Percentiles rank a stretch among this genome's conserved stretches.
Evolutionary conservation across 2,797 vertebrate species (phyloP).

Genomic region (Rhinatrema bivittatum): DNA sequence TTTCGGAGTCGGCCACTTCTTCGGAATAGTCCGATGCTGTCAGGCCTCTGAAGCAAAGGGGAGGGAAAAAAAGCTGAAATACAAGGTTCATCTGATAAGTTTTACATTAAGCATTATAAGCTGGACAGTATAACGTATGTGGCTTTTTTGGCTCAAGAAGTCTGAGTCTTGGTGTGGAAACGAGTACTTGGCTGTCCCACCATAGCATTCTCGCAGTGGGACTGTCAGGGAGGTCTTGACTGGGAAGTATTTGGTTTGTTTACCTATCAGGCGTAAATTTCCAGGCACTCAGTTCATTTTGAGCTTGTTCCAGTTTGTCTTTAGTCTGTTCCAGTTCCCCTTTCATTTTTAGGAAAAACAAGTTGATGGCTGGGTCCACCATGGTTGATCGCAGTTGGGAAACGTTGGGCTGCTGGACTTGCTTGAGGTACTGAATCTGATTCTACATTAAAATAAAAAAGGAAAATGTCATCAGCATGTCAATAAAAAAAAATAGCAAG

Average conservation of each 20-base stretch:
- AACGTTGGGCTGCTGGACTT: constrained; percentile 97
- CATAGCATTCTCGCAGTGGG: constrained; percentile 97
- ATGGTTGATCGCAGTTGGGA: constrained; percentile 97
- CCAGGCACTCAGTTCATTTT: constrained; percentile 99
- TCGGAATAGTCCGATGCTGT: constrained; percentile 95
- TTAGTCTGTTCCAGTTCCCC: constrained; percentile 99
- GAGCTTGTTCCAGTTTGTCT: constrained; percentile 99
- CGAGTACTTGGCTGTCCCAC: constrained; percentile 93
- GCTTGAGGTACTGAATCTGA: constrained; percentile 99
- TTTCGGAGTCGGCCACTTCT: constrained; percentile 88
- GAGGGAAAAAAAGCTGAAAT: constrained; percentile 87
- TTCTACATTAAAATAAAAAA: constrained; percentile 71
- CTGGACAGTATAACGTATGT: constrained; percentile 85
- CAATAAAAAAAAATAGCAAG: no score
- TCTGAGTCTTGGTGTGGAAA: constrained; percentile 98
- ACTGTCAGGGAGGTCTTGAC: constrained; percentile 97
- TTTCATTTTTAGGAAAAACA: constrained; percentile 99
- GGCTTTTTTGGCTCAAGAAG: constrained; percentile 91
- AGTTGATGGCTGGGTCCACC: constrained; percentile 99
- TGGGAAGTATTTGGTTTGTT: constrained; percentile 95
- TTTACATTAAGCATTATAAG: constrained; percentile 93
- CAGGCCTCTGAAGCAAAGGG: constrained; percentile 90
- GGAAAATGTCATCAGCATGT: constrained; percentile 37
- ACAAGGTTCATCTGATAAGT: constrained; percentile 97
- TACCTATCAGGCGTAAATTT: constrained; percentile 99